Base-by-base conservation (phyloP, 2,113 vertebrate genomes). In the Pelmatolapia mariae region DNA sequence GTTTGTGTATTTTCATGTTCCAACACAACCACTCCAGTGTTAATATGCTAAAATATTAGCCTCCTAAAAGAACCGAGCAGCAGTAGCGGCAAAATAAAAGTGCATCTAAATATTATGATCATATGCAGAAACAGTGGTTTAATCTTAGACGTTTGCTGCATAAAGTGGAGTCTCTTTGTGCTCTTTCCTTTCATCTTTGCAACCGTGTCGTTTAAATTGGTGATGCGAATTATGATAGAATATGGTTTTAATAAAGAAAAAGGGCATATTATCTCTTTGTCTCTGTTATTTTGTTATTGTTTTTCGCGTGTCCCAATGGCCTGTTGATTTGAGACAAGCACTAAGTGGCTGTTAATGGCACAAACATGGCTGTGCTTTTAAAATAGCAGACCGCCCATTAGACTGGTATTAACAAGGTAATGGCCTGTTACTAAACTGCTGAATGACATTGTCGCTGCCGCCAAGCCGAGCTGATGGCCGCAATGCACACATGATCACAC, bases 361-460 rank as follows among this genome's bases (percentile, higher is more conserved):
- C 94, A 92, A 96, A 97, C 96, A 95, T 89, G 94, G 91, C 90
- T 73, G 93, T 93, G 94, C 91, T 97, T 97, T 96, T 95, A 95
- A 97, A 97, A 97, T 96, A 97, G 97, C 96, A 95, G 95, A 94
- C 95, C 93, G 89, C 94, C 96, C 97, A 97, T 97, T 97, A 97
- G 94, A 87, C 94, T 96, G 88, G 96, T 96, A 98, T 98, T 97
- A 97, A 95, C 94, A 91, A 96, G 95, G 92, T 97, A 97, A 98
- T 97, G 97, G 96, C 92, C 96, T 97, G 96, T 97, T 97, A 95
- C 97, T 97, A 97, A 97, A 97, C 94, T 96, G 95, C 91, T 94
- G 95, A 94, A 95, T 93, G 95, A 96, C 96, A 94, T 96, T 96
- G 94, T 91, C 24, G 89, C 91, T 85, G 86, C 90, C 29, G 73